phyloP scores from a whole-genome alignment of 2,113 vertebrate species.

The Rana temporaria region DNA sequence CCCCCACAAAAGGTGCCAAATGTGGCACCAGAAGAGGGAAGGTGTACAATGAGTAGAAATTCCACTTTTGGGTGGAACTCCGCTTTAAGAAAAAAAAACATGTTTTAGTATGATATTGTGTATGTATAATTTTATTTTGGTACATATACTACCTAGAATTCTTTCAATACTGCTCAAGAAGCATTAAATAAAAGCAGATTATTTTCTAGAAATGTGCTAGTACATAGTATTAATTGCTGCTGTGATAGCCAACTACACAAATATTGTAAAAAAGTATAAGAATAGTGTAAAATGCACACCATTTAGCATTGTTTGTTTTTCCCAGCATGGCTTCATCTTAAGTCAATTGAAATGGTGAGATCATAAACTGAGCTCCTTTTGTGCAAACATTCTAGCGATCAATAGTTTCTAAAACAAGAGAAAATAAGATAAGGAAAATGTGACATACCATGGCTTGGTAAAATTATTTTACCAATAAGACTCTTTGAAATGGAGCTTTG shows the following conservation, averaged over 20 bases:
- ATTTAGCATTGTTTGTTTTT: constrained; percentile 12
- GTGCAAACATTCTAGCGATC: constrained; percentile 16
- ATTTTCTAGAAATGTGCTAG: too few species aligned
- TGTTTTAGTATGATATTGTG: too few species aligned
- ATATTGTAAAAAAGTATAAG: neutral
- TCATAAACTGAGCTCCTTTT: constrained; percentile 25
- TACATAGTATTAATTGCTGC: neutral
- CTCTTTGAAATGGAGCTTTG: constrained; percentile 48
- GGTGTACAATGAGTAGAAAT: too few species aligned
- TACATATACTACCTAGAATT: too few species aligned
- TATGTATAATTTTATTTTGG: too few species aligned
- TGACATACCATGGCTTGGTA: constrained; percentile 31
- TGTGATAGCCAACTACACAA: neutral
- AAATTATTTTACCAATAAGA: constrained; percentile 41
- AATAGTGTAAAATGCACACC: neutral
- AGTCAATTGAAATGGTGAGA: constrained; percentile 8
- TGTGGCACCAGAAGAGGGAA: too few species aligned
- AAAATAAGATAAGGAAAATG: constrained; percentile 42
- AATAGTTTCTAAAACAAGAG: constrained; percentile 42
- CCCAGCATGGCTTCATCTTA: neutral
- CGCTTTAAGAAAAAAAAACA: too few species aligned
- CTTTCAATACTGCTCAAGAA: too few species aligned
- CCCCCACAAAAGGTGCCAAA: too few species aligned
- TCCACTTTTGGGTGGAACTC: too few species aligned
- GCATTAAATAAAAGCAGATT: too few species aligned